Percentiles rank a stretch among this genome's conserved stretches.
Evolutionary conservation across 2,797 vertebrate genomes (phyloP).

Genomic region (Gymnodraco acuticeps): DNA sequence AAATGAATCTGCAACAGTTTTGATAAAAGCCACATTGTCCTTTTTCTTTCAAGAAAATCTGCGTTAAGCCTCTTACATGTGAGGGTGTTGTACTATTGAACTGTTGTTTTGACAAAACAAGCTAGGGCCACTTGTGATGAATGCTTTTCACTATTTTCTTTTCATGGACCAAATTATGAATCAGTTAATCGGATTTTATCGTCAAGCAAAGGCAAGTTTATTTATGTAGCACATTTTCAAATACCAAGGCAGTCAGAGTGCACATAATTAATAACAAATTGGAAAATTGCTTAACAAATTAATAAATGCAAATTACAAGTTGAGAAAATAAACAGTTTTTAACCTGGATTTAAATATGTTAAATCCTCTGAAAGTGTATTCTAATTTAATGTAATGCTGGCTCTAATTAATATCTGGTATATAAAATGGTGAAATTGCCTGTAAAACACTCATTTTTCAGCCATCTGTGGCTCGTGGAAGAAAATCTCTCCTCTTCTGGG

Average conservation of each 20-base stretch:
- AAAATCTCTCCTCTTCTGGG: conserved; percentile 21
- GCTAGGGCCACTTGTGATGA: neutral
- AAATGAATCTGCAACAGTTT: neutral
- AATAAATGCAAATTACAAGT: no score
- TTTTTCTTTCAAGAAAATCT: neutral
- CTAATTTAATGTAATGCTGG: neutral
- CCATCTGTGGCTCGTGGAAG: conserved; percentile 25
- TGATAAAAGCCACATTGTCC: neutral
- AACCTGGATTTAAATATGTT: neutral
- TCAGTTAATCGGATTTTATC: neutral
- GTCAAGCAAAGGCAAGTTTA: neutral
- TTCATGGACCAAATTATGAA: neutral
- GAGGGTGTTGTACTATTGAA: neutral
- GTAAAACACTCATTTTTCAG: neutral
- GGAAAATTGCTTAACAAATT: neutral
- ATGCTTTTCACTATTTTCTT: neutral
- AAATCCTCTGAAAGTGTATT: neutral
- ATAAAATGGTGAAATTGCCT: neutral
- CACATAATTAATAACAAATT: neutral
- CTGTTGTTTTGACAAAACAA: no score
- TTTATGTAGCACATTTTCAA: neutral
- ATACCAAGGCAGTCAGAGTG: neutral
- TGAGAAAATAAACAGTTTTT: neutral
- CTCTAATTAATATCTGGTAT: neutral
- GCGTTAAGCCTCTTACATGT: neutral